Base-by-base conservation (phyloP, 2,888 invertebrate species). In the Lasioglossum leucozonium region DNA sequence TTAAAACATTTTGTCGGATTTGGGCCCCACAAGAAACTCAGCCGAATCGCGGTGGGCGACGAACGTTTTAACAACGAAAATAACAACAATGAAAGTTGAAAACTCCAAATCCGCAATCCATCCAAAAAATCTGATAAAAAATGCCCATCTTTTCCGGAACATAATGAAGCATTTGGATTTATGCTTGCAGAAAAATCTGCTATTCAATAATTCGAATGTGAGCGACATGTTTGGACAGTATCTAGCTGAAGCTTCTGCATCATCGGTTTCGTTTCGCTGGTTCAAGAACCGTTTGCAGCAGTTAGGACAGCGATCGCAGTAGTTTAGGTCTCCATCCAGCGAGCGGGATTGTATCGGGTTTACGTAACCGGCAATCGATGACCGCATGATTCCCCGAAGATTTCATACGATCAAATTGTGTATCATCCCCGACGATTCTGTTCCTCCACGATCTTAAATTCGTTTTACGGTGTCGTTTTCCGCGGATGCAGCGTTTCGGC, bases 301-400 rank as follows among this genome's bases (percentile, higher is more conserved):
- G 34, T 40, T 44, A n/a, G 42, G 76, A 76, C 42, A 72, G 74
- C 44, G 26, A 77, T 82, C 72, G 72, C 55, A 71, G 75, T 72
- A 51, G 65, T 78, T 67, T 74, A 65, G 47, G 34, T 34, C 13
- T 58, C 55, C 34, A 22, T 75, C n/a, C 30, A 67, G 34, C 67
- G 34, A 65, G 37, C 26, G 30, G 47, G 47, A 82, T 79, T 65
- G 30, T 37, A 13, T 30, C n/a, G 42, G 42, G 44, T 62, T 87
- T 84, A 87, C 77, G 62, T 84, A 87, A 87, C 65, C 30, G 42
- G 2, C 87, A 76, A 87, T 86, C 80, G 78, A 87, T 78, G 72
- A 78, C 77, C 80, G 67, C 69, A 47, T n/a, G 75, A 69, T 81
- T 65, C 62, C 37, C 42, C 42, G 30, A 76, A 73, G 26, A 79